Evolutionary conservation across 2,888 invertebrate species (phyloP).

Genomic region (Leucophenga montana): DNA sequence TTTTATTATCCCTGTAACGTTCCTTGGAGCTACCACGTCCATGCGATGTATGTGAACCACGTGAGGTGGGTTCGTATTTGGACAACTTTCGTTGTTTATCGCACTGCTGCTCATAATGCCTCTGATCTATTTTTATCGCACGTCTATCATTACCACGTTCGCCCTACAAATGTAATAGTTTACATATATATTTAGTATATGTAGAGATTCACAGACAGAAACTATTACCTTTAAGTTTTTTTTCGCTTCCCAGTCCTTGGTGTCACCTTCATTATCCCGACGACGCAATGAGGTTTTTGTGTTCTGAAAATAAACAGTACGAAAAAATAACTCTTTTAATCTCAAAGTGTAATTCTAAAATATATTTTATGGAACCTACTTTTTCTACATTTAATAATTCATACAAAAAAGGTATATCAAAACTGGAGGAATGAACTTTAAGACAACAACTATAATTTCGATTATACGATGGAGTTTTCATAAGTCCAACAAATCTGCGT

Average conservation of each 20-base stretch:
- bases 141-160: slow-evolving; percentile 56
- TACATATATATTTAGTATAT: too few species aligned
- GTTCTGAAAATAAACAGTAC: neutral
- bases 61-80: neutral
- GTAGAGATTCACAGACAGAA: neutral
- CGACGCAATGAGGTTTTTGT: neutral
- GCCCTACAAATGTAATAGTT: slow-evolving; percentile 39
- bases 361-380: neutral
- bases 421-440: neutral
- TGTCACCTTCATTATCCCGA: neutral
- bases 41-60: too few species aligned
- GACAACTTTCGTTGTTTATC: slow-evolving; percentile 30
- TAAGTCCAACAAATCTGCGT: too few species aligned
- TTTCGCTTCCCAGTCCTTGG: neutral
- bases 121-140: slow-evolving; percentile 54
- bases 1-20: slow-evolving; percentile 36
- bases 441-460: neutral
- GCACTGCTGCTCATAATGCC: slow-evolving; percentile 40
- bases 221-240: neutral
- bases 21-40: slow-evolving; percentile 34
- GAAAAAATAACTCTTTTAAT: neutral
- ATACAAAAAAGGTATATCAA: neutral
- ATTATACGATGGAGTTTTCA: too few species aligned
- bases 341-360: neutral
- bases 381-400: neutral